Base-by-base conservation (phyloP, 2,113 vertebrate genomes). In the Tyrannus savana region DNA sequence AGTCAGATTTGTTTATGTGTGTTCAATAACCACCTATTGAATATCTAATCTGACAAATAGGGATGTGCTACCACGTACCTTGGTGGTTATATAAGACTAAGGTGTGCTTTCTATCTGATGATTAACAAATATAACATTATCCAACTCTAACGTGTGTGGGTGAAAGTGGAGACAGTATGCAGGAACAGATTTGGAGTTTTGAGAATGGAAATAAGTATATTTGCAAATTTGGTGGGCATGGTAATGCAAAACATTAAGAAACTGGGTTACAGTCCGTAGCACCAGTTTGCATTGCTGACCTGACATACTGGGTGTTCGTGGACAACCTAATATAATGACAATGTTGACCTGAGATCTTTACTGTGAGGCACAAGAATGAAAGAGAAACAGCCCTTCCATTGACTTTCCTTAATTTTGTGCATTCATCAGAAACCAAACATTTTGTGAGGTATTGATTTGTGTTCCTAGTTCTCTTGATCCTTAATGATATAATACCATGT, bases 351-450 rank as follows among this genome's bases (percentile, higher is more conserved):
- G 27, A 92, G 83, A 62, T 53, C 63, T 27, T 56, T 95, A 52
- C n/a, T 62, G 58, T 56, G 50, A 81, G 35, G 55, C 35, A 42
- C 2, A 4, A 53, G 64, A 78, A 66, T 60, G n/a, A 77, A 95
- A 87, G 42, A 74, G 33, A 78, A 76, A 31, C 39, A 78, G 30
- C 44, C 42, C 67, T 83, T 49, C 39, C 71, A 84, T 13, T 86
- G 94, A 82, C 64, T 92, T 86, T 35, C 47, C 71, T 66, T 93
- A 86, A 93, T 96, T 95, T 77, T 55, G 71, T 87, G 63, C 63
- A 35, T 87, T 72, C 0, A 0, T 89, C 77, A 93, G 86, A 96
- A 87, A 64, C 41, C 30, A 74, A 84, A 12, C 52, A 71, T 95
- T 93, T 85, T 80, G 64, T 84, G 69, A 95, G 49, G 2, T 89